These are phyloP conservation scores for Sympetrum striolatum DNA, from an alignment of 2,888 invertebrate genomes.

Conservation along the genomic window DNA sequence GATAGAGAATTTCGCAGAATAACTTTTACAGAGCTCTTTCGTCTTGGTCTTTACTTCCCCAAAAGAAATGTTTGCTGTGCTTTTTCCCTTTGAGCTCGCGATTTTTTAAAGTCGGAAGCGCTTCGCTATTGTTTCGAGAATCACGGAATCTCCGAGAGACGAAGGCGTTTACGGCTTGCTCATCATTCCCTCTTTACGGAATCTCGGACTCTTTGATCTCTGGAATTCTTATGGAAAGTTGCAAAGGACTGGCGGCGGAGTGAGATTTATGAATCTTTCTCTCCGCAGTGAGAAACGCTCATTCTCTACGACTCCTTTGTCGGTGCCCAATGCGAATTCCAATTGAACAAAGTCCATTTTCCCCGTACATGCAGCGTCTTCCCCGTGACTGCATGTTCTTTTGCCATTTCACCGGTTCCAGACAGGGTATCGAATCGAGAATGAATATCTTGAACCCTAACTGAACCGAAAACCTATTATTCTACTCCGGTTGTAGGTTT, in stretches of 20 bases:
- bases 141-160: background rate
- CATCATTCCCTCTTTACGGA: background rate
- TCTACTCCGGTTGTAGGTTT: too few relatives aligned
- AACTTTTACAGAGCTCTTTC: too few relatives aligned
- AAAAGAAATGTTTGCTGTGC: background rate
- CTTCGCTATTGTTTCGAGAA: background rate
- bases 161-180: background rate
- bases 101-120: background rate
- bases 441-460: too few relatives aligned
- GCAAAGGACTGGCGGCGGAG: background rate
- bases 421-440: too few relatives aligned
- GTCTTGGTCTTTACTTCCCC: too few relatives aligned
- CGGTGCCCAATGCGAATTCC: background rate
- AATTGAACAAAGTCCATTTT: background rate
- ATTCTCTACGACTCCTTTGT: background rate
- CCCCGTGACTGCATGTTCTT: background rate
- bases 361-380: background rate
- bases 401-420: background rate
- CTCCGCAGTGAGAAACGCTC: background rate
- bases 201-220: background rate
- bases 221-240: background rate
- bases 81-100: background rate
- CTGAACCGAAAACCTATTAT: too few relatives aligned
- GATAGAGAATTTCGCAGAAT: too few relatives aligned
- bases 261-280: background rate